Evolutionary conservation across 2,797 vertebrate species (phyloP).

Genomic region (Melanotaenia parkinsoni): DNA sequence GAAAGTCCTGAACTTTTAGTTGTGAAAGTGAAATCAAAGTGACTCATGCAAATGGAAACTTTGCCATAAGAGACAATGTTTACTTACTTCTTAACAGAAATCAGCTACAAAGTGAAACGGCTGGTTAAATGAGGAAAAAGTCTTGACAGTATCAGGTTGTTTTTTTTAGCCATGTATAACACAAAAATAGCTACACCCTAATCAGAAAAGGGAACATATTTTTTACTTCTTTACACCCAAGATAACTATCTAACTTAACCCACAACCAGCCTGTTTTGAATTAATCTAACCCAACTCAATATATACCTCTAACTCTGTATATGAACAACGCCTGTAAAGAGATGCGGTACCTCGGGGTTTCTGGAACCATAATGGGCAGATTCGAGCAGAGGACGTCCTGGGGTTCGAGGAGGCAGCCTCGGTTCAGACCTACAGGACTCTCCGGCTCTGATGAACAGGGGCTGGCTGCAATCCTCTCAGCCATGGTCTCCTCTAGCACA

Average conservation of each 20-base stretch:
- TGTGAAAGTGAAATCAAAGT: background rate
- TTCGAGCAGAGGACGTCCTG: conserved; percentile 49
- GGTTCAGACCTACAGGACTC: conserved; percentile 62
- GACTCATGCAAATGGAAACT: background rate
- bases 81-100: background rate
- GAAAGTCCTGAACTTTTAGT: background rate
- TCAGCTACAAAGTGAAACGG: background rate
- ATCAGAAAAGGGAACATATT: too few species aligned
- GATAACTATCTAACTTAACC: too few species aligned
- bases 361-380: conserved; percentile 65
- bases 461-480: conserved; percentile 25
- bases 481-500: conserved; percentile 56
- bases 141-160: background rate
- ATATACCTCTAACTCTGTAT: too few species aligned
- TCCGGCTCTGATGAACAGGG: conserved; percentile 59
- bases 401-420: conserved; percentile 67
- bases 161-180: background rate
- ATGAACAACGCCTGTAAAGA: too few species aligned
- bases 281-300: too few species aligned
- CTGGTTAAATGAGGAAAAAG: background rate
- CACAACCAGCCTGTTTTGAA: too few species aligned
- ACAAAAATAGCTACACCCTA: too few species aligned
- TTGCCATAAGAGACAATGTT: background rate
- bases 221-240: too few species aligned
- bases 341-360: conserved; percentile 79